Base-by-base conservation (phyloP, 2,888 invertebrate species). In the Pristionchus entomophagus region DNA sequence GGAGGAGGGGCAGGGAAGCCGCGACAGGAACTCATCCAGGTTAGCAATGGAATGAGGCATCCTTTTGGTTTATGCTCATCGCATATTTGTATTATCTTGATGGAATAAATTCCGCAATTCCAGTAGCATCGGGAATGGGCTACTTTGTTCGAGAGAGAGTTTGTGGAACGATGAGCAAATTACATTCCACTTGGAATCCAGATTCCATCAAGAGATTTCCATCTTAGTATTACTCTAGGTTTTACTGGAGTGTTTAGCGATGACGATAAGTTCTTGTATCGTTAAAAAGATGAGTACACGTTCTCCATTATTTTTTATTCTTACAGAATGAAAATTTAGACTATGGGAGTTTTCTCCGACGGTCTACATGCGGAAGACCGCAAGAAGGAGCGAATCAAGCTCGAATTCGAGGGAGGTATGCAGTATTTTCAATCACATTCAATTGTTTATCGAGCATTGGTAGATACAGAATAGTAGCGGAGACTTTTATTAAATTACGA, bases 1-100 rank as follows among this genome's bases (percentile, higher is more conserved):
- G 84, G 87, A 45, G 86, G 62, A n/a, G 73, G 85, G 38, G 80
- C 69, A n/a, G 82, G 69, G 22, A 53, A 53, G 17, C 62, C 29
- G 22, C 80, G 84, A 62, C 89, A 86, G 45, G 90, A 87, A 32
- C 86, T 90, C 10, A 90, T 90, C 84, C 89, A 89, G 83, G 88
- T 89, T 17, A 87, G 88, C 22, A 14, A n/a, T n/a, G 45, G 45
- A 6, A 10, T 45, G 45, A 29, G 3, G 2, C 32, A 12, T 29
- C 29, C 17, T 32, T 62, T 62, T 32, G n/a, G n/a, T n/a, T n/a
- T n/a, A n/a, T n/a, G n/a, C 59, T 45, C 6, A n/a, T 59, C 14
- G 26, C 14, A 4, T 26, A 62, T 32, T 14, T 12, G 0, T 6
- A 10, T 29, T 14, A 32, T 53, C 29, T 29, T 32, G 12, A 8